phyloP scores from a whole-genome alignment of 2,797 vertebrate genomes.

The Sebastes matsubarae region DNA sequence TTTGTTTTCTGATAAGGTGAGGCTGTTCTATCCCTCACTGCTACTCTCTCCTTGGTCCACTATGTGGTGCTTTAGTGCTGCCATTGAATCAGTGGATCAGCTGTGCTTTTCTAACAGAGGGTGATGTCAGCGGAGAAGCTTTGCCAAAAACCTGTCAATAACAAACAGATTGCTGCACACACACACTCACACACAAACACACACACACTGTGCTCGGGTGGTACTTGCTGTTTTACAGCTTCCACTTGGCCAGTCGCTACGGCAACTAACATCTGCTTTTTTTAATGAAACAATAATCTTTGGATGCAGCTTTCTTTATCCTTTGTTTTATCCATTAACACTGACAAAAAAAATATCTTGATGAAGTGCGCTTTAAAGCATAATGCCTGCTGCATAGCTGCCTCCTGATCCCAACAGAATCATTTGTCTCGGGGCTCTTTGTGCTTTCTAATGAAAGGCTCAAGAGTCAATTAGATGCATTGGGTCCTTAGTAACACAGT shows the following conservation, averaged over 20 bases:
- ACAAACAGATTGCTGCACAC: slow-evolving; percentile 12
- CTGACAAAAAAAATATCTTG: neutral
- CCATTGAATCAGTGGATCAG: slow-evolving; percentile 43
- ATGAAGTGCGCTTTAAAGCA: neutral
- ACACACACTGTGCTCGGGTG: slow-evolving; percentile 65
- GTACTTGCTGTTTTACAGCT: slow-evolving; percentile 59
- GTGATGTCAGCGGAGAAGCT: slow-evolving; percentile 68
- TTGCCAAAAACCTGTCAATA: slow-evolving; percentile 82
- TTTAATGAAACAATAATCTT: slow-evolving; percentile 48
- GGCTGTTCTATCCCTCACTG: neutral
- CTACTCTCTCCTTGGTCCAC: slow-evolving; percentile 48
- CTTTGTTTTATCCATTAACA: neutral
- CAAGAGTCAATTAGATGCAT: slow-evolving; percentile 61
- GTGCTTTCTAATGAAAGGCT: slow-evolving; percentile 59
- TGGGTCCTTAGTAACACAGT: slow-evolving; percentile 61
- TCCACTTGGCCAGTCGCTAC: slow-evolving; percentile 4
- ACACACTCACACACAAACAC: neutral
- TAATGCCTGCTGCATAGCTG: slow-evolving; percentile 13
- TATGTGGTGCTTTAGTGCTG: slow-evolving; percentile 63
- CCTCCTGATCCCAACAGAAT: slow-evolving; percentile 40
- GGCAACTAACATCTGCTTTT: slow-evolving; percentile 5
- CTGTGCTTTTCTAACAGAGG: slow-evolving; percentile 18
- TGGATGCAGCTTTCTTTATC: neutral
- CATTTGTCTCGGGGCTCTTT: slow-evolving; percentile 37
- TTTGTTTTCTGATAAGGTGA: neutral